phyloP scores from a whole-genome alignment of 35 echinoderm and acorn worm genomes.

The Apostichopus parvimensis region DNA sequence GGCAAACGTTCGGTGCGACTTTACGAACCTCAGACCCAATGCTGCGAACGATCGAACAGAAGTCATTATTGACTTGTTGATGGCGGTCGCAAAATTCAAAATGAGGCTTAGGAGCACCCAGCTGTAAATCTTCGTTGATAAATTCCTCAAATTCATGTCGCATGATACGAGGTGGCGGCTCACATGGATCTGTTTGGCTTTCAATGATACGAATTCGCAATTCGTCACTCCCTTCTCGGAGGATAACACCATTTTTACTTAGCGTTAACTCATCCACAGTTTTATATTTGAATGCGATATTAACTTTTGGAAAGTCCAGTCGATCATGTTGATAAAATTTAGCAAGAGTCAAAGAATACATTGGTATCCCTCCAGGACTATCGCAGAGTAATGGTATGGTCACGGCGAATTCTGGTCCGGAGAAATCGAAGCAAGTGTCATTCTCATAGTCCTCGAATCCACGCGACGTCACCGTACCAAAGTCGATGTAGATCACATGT shows the following conservation, averaged over 20 bases:
- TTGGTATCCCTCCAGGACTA: background rate
- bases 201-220: background rate
- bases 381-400: background rate
- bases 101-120: background rate
- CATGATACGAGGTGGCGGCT: background rate
- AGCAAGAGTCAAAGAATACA: background rate
- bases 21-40: background rate
- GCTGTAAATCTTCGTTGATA: background rate
- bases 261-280: background rate
- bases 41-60: background rate
- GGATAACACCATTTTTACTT: background rate
- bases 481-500: constrained; percentile 1
- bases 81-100: constrained; percentile 2
- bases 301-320: background rate
- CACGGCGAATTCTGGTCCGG: background rate
- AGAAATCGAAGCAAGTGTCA: background rate
- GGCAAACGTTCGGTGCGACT: background rate
- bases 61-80: background rate
- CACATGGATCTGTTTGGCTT: background rate
- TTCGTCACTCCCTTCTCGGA: background rate
- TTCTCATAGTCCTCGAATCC: background rate
- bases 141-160: background rate
- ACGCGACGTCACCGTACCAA: background rate
- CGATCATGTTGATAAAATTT: background rate
- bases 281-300: background rate